Conservation (phyloP, 2,888 invertebrate genomes). For the Machimus atricapillus region DNA sequence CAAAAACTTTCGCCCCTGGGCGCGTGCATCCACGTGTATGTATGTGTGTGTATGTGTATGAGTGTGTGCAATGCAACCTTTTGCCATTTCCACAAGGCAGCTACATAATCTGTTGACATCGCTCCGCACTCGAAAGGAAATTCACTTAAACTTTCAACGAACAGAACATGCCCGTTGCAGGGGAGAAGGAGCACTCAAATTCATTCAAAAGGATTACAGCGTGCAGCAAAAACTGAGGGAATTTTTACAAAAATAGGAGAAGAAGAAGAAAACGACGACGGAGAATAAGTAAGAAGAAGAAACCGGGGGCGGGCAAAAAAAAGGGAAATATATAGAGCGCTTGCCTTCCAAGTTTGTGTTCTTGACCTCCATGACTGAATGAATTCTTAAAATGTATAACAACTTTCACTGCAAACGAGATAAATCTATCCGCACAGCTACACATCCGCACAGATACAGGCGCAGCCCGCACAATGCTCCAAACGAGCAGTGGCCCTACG, state of each 20-base stretch:
- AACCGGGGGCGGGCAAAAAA: neutral
- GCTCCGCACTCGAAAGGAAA: neutral
- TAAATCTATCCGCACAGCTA: neutral
- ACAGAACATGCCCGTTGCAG: neutral
- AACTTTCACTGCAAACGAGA: slow-evolving; percentile 46
- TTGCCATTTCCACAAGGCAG: neutral
- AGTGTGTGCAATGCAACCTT: neutral
- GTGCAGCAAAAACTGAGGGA: neutral
- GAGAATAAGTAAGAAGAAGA: neutral
- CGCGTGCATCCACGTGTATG: neutral
- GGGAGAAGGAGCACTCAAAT: neutral
- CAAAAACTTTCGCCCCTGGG: neutral
- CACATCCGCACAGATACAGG: neutral
- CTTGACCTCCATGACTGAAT: slow-evolving; percentile 45
- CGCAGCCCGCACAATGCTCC: neutral
- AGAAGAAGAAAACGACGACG: neutral
- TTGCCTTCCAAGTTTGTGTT: slow-evolving; percentile 43
- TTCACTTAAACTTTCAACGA: slow-evolving; percentile 22
- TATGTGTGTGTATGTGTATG: neutral
- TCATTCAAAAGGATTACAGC: slow-evolving; percentile 11
- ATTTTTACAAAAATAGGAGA: neutral
- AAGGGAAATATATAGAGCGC: slow-evolving; percentile 22
- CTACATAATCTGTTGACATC: neutral
- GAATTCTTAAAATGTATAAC: slow-evolving; percentile 47
- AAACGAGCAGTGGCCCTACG: neutral